phyloP scores from a whole-genome alignment of 2,113 vertebrate species.

The Marcusenius ussheri region DNA sequence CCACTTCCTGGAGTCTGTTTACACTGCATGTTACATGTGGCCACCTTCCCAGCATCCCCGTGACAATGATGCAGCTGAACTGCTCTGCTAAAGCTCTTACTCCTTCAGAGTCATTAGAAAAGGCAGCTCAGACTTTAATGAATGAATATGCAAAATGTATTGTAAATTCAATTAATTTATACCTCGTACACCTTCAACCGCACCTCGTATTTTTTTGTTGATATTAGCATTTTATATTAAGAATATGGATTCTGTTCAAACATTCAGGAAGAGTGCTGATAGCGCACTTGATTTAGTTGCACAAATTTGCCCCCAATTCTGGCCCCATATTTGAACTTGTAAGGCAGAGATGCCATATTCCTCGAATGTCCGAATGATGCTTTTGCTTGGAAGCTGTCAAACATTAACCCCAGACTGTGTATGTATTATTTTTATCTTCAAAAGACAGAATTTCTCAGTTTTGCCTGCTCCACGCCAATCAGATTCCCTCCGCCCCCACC shows the following conservation, averaged over 20 bases:
- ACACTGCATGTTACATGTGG: conserved; percentile 16
- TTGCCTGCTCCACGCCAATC: conserved; percentile 21
- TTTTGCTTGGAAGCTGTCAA: not conserved
- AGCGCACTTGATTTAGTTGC: not conserved
- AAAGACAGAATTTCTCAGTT: not conserved
- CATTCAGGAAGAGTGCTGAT: not conserved
- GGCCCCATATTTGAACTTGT: not conserved
- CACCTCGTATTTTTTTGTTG: not conserved
- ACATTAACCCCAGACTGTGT: conserved; percentile 6
- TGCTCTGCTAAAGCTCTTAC: not conserved
- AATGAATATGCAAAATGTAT: not conserved
- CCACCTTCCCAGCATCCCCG: not conserved
- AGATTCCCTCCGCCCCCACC: conserved; percentile 12
- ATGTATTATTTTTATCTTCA: not conserved
- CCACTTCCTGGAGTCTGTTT: conserved; percentile 29
- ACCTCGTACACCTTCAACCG: not conserved
- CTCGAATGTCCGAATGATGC: not conserved
- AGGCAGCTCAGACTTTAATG: not conserved
- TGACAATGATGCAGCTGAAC: not conserved
- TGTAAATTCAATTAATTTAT: not conserved
- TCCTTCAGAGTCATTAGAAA: not conserved
- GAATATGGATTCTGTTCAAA: not conserved
- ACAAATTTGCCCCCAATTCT: not conserved
- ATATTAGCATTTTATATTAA: not conserved
- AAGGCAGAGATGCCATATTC: not conserved